Evolutionary conservation across 2,113 vertebrate species (phyloP).

Genomic region (rabbit (Oryctolagus cuniculus)): DNA sequence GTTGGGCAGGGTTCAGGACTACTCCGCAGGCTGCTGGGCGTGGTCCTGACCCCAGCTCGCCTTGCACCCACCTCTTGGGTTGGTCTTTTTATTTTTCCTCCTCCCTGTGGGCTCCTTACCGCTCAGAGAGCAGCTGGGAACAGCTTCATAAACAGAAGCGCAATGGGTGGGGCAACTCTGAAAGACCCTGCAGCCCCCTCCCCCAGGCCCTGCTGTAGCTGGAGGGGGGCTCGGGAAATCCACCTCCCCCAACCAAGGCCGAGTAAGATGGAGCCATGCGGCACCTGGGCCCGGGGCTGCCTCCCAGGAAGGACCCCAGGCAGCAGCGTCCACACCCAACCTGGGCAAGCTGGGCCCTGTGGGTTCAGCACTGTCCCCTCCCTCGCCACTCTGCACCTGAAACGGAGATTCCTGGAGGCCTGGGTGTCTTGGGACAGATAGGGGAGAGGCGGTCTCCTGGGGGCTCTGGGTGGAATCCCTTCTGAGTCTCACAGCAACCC

Average conservation of each 20-base stretch:
- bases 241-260: not conserved
- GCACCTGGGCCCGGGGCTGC: not conserved
- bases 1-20: constrained; percentile 83
- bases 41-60: constrained; percentile 36
- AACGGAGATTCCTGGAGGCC: too few relatives aligned
- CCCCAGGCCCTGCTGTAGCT: not conserved
- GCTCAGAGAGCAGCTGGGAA: too few relatives aligned
- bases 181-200: too few relatives aligned
- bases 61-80: not conserved
- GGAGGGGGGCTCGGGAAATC: not conserved
- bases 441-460: constrained; percentile 87
- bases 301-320: not conserved
- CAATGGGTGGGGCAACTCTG: constrained; percentile 7
- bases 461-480: too few relatives aligned
- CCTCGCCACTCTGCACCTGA: not conserved
- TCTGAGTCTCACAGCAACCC: constrained; percentile 86
- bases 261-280: too few relatives aligned
- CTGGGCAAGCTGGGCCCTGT: not conserved
- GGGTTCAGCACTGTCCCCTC: not conserved
- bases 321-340: fast-evolving
- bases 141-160: constrained; percentile 66
- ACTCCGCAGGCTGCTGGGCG: constrained; percentile 83
- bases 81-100: not conserved
- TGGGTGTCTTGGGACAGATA: constrained; percentile 58
- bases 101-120: too few relatives aligned